Conservation (phyloP, 2,888 invertebrate genomes). For the Bimastos eiseni region DNA sequence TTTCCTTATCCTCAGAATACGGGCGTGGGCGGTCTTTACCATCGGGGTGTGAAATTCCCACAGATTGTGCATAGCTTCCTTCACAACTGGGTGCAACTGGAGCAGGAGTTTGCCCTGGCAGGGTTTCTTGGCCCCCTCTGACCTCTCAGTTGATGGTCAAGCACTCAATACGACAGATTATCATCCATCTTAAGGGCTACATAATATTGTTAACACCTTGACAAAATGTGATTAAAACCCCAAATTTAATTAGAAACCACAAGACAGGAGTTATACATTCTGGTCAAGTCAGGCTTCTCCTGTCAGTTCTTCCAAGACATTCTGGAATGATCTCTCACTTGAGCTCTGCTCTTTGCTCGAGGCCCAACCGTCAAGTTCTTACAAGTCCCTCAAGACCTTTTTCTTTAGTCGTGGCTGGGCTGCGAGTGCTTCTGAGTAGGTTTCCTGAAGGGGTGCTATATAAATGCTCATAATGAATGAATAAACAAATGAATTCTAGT, state of each 20-base stretch:
- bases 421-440: no score
- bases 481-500: no score
- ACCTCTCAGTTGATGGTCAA: not conserved
- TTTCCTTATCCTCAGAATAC: not conserved
- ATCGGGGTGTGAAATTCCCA: not conserved
- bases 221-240: not conserved
- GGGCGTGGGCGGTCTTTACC: not conserved
- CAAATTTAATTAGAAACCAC: not conserved
- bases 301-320: not conserved
- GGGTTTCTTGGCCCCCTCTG: not conserved
- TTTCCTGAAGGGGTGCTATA: no score
- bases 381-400: no score
- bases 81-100: not conserved
- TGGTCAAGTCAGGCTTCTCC: not conserved
- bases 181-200: no score
- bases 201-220: not conserved
- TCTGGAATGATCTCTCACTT: no score
- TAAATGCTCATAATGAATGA: no score
- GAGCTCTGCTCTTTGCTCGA: no score
- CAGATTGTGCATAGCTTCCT: not conserved
- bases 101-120: not conserved
- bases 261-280: not conserved
- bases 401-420: no score
- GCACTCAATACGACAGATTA: not conserved
- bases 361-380: no score